Evolutionary conservation across 2,113 vertebrate genomes (phyloP).

Genomic region (Macroglossus sobrinus): DNA sequence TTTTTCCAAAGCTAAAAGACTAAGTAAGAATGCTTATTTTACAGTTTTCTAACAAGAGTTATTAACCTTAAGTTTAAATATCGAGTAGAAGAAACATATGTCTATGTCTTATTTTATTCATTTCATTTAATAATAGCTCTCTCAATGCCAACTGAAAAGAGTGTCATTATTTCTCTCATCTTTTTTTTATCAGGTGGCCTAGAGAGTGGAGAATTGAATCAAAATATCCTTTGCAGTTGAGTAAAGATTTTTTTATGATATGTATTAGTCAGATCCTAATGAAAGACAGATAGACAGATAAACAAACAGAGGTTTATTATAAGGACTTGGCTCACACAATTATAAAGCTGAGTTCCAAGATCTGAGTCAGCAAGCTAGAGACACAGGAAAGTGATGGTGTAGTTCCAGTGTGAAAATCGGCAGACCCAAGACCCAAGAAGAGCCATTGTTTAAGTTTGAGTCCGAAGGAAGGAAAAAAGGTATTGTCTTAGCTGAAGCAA

Average conservation of each 20-base stretch:
- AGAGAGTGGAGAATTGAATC: background rate
- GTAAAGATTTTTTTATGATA: background rate
- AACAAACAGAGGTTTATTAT: background rate
- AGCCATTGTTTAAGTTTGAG: background rate
- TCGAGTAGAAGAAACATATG: background rate
- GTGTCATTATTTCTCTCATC: background rate
- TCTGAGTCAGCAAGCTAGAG: background rate
- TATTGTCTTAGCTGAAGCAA: too few relatives aligned
- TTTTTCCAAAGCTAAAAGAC: background rate
- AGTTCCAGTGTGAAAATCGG: background rate
- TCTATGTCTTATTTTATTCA: background rate
- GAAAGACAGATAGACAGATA: background rate
- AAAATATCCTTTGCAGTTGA: background rate
- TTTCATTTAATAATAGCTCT: background rate
- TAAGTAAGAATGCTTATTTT: background rate
- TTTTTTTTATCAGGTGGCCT: background rate
- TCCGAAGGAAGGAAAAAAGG: background rate
- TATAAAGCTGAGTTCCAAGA: background rate
- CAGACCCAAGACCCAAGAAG: background rate
- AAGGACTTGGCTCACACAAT: background rate
- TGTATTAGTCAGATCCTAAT: background rate
- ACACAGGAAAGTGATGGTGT: background rate
- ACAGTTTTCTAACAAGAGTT: background rate
- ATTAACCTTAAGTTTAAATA: background rate
- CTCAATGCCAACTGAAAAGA: background rate